phyloP scores from a whole-genome alignment of 2,113 vertebrate species.

The Panurus biarmicus region DNA sequence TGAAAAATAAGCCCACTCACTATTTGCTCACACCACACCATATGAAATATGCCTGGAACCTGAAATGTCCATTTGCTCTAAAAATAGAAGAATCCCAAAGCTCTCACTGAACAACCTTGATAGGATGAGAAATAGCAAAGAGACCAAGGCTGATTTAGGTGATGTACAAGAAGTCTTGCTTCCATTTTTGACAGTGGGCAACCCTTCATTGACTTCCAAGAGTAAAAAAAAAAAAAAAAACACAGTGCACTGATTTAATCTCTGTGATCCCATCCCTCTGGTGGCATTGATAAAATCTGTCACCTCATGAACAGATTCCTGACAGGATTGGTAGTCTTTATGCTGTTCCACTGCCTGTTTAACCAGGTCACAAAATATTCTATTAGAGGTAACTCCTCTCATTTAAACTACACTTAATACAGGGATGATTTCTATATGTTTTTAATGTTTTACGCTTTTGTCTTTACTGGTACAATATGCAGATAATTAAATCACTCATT shows the following conservation, averaged over 20 bases:
- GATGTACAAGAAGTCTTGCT: not conserved
- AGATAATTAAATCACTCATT: not conserved
- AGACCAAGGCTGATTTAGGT: not conserved
- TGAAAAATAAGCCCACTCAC: not conserved
- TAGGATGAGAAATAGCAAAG: not conserved
- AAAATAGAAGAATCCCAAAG: not conserved
- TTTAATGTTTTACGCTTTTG: not conserved
- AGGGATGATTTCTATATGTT: not conserved
- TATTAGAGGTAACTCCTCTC: not conserved
- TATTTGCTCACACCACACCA: not conserved
- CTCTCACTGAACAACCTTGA: not conserved
- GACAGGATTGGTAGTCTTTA: not conserved
- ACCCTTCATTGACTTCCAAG: not conserved
- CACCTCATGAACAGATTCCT: not conserved
- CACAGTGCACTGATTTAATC: not conserved
- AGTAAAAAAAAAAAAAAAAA: not conserved
- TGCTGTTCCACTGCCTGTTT: not conserved
- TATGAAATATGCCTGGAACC: not conserved
- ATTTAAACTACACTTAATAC: not conserved
- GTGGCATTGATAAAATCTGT: not conserved
- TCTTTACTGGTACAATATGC: not conserved
- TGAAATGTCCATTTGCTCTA: not conserved
- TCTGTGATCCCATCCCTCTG: not conserved
- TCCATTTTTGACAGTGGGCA: not conserved
- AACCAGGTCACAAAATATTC: not conserved